Conservation (phyloP, 2,888 invertebrate genomes). For the Chymomyza caudatula region DNA sequence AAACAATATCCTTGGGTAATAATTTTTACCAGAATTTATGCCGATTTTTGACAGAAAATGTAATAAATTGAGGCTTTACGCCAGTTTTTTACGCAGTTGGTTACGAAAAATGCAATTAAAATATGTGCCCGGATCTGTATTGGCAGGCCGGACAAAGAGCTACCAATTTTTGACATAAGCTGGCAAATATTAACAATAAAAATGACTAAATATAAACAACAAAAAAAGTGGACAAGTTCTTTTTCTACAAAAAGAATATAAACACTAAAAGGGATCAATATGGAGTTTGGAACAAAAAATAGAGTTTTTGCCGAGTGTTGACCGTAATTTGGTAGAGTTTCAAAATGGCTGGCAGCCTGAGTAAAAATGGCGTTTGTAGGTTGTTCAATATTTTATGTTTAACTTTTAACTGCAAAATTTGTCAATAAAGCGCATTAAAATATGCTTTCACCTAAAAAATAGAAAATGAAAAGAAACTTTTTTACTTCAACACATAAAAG, state of each 20-base stretch:
- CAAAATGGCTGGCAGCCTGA: constrained; percentile 12
- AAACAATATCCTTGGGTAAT: too few species aligned
- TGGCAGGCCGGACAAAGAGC: neutral
- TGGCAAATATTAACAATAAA: neutral
- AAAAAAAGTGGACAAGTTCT: too few species aligned
- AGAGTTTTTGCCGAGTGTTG: constrained; percentile 10
- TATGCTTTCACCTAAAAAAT: constrained; percentile 63
- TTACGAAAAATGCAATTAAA: neutral
- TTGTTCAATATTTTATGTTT: neutral
- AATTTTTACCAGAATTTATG: too few species aligned
- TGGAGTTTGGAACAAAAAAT: constrained; percentile 5
- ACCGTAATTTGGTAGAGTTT: constrained; percentile 39
- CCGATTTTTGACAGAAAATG: too few species aligned
- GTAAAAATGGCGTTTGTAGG: neutral
- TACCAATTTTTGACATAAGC: neutral
- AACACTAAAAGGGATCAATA: neutral
- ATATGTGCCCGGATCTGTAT: neutral
- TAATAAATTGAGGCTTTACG: neutral
- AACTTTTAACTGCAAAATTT: constrained; percentile 38
- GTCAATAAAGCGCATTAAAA: constrained; percentile 67
- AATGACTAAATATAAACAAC: neutral
- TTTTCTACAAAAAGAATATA: neutral
- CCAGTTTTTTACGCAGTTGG: neutral
- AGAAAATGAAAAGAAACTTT: constrained; percentile 55
- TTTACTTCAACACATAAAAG: constrained; percentile 41